Percentiles rank a stretch among this genome's conserved stretches.
These are phyloP conservation scores for Mirounga angustirostris DNA, from an alignment of 2,113 vertebrate genomes.

Conservation along the genomic window DNA sequence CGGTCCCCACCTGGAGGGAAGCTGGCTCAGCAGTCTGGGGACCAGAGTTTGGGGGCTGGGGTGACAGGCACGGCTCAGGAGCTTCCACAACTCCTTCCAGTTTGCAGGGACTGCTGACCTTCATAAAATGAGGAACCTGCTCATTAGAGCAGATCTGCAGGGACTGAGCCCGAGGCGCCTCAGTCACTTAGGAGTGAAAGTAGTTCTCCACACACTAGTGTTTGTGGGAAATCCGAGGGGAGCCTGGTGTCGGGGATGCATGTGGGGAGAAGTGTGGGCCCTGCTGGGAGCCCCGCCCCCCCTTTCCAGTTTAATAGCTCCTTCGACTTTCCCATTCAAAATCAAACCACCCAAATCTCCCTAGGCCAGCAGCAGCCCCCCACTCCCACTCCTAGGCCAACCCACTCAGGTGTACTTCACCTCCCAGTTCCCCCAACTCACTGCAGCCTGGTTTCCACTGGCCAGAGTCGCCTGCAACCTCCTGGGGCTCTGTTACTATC, in stretches of 20 bases:
- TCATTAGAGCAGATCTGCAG: fast-evolving
- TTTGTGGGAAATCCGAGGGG: not conserved
- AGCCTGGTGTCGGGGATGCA: not conserved
- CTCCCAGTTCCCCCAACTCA: fast-evolving
- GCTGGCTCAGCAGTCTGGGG: not conserved
- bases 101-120: not conserved
- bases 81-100: not conserved
- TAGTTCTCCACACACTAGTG: fast-evolving
- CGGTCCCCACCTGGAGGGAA: fast-evolving
- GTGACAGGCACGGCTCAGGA: not conserved
- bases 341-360: not conserved
- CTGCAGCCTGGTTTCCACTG: not conserved
- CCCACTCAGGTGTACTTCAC: not conserved
- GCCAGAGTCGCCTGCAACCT: not conserved
- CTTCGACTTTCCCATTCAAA: not conserved
- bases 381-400: not conserved
- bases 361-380: not conserved
- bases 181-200: too few species aligned
- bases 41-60: fast-evolving
- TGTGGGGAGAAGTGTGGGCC: not conserved
- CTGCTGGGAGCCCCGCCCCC: fast-evolving
- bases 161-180: not conserved
- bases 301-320: not conserved
- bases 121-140: not conserved
- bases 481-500: not conserved